Evolutionary conservation across 1,140 invertebrate genomes (phyloP).

Genomic region (Ptiloglossa arizonensis): DNA sequence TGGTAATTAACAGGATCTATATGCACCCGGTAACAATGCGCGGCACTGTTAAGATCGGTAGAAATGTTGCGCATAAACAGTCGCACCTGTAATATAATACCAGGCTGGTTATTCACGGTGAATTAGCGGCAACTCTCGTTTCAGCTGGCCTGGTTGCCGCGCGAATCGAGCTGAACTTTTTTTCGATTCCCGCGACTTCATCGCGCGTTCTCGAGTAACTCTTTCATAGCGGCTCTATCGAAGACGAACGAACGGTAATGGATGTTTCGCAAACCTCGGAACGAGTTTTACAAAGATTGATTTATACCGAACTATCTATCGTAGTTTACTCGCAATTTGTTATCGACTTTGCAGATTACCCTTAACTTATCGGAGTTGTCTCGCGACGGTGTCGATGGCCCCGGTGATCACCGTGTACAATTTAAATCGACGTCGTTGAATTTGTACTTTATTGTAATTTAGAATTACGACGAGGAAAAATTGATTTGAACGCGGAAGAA

Average conservation of each 20-base stretch:
- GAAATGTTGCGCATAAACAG: not conserved
- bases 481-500: no score
- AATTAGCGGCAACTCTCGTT: not conserved
- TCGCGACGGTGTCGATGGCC: no score
- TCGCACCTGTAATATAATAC: slow-evolving; percentile 2
- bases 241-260: not conserved
- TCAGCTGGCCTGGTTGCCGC: not conserved
- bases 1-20: not conserved
- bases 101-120: not conserved
- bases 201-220: not conserved
- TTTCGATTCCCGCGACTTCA: not conserved
- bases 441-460: no score
- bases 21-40: not conserved
- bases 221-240: not conserved
- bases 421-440: no score
- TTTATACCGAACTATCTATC: not conserved
- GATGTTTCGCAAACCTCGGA: not conserved
- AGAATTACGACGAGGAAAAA: no score
- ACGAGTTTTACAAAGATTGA: not conserved
- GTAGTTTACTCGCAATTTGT: no score
- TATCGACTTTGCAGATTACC: no score
- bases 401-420: no score
- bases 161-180: not conserved
- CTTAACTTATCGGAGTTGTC: no score
- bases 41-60: not conserved